phyloP scores from a whole-genome alignment of 2,113 vertebrate genomes.

The Chiloscyllium plagiosum region DNA sequence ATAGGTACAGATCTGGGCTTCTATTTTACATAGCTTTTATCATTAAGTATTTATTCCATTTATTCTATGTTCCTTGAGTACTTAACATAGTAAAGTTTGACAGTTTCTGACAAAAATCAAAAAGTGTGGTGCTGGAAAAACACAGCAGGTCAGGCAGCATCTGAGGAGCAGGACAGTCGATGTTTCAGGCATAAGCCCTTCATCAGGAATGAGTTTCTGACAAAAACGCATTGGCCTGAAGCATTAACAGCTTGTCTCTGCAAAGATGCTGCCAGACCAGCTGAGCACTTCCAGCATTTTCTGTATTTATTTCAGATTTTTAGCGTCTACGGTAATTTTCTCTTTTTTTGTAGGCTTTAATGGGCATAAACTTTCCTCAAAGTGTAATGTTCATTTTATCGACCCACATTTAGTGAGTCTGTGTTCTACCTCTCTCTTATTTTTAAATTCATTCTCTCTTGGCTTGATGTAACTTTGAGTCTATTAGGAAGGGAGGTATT shows the following conservation, averaged over 20 bases:
- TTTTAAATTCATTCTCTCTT: not conserved
- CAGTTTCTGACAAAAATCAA: too few species aligned
- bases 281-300: too few species aligned
- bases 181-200: too few species aligned
- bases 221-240: too few species aligned
- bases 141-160: too few species aligned
- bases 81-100: not conserved
- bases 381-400: not conserved
- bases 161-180: too few species aligned
- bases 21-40: not conserved
- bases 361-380: not conserved
- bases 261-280: too few species aligned
- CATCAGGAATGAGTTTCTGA: too few species aligned
- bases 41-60: not conserved
- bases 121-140: too few species aligned
- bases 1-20: not conserved
- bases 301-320: too few species aligned
- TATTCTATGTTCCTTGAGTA: not conserved
- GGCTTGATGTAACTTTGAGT: not conserved
- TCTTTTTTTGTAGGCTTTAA: not conserved
- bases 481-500: not conserved
- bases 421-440: not conserved
- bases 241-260: too few species aligned
- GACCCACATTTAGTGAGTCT: not conserved
- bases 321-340: too few species aligned